Conservation (phyloP, 2,888 invertebrate species). For the Aleiodes leptofemur region DNA sequence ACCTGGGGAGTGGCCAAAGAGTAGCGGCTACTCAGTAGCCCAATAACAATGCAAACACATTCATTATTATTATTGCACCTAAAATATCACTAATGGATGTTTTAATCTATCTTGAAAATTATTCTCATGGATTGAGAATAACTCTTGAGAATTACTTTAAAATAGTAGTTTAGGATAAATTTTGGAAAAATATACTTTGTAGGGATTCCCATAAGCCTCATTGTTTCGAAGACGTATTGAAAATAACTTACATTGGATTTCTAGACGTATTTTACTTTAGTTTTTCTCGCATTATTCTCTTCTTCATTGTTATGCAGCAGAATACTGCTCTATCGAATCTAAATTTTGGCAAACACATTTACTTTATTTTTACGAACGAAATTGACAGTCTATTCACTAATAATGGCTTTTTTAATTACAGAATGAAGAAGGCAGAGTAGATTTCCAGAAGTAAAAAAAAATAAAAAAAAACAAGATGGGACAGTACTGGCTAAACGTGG, state of each 20-base stretch:
- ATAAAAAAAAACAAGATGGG: conserved; percentile 72
- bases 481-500: conserved; percentile 75
- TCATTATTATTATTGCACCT: not conserved
- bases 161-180: too few relatives aligned
- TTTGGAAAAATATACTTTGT: too few relatives aligned
- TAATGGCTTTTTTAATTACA: conserved; percentile 53
- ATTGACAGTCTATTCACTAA: too few relatives aligned
- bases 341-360: not conserved
- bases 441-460: too few relatives aligned
- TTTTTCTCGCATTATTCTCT: not conserved
- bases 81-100: conserved; percentile 5
- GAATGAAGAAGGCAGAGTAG: conserved; percentile 57
- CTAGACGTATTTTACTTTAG: not conserved
- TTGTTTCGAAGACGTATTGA: too few relatives aligned
- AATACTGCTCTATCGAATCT: not conserved
- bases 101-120: not conserved
- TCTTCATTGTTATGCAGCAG: not conserved
- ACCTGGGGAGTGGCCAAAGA: conserved; percentile 59
- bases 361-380: too few relatives aligned
- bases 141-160: too few relatives aligned
- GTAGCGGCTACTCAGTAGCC: not conserved
- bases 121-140: not conserved
- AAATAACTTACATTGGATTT: not conserved
- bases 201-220: too few relatives aligned
- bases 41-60: not conserved